phyloP scores from a whole-genome alignment of 2,113 vertebrate species.

The Eulemur rufifrons region DNA sequence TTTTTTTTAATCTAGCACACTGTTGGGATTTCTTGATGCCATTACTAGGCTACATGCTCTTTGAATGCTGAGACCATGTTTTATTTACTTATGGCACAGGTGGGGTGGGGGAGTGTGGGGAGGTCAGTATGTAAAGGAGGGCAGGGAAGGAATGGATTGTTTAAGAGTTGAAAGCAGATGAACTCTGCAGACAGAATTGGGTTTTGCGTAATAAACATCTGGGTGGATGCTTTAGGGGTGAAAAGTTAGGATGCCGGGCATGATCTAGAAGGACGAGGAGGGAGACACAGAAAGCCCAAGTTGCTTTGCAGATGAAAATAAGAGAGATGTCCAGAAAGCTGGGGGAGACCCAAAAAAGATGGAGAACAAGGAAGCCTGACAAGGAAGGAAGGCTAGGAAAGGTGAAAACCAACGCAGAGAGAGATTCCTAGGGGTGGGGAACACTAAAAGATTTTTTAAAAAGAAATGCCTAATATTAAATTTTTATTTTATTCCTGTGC shows the following conservation, averaged over 20 bases:
- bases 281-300: not conserved
- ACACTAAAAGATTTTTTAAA: not conserved
- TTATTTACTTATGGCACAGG: not conserved
- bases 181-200: not conserved
- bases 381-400: too few relatives aligned
- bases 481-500: not conserved
- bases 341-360: not conserved
- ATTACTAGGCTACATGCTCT: not conserved
- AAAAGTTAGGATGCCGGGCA: not conserved
- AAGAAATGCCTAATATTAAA: not conserved
- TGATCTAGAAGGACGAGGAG: not conserved
- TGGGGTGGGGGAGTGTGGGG: too few relatives aligned
- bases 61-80: not conserved
- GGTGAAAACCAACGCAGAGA: not conserved
- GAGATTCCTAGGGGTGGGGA: not conserved
- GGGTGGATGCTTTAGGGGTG: not conserved
- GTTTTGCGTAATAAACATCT: not conserved
- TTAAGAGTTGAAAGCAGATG: not conserved
- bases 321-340: not conserved
- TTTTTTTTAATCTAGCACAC: not conserved
- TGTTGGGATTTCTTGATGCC: not conserved
- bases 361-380: not conserved
- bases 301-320: not conserved
- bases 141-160: not conserved
- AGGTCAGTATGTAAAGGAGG: not conserved